Percentiles rank a stretch among this genome's conserved stretches.
phyloP scores from a whole-genome alignment of 2,797 vertebrate genomes.

The Coendou prehensilis region DNA sequence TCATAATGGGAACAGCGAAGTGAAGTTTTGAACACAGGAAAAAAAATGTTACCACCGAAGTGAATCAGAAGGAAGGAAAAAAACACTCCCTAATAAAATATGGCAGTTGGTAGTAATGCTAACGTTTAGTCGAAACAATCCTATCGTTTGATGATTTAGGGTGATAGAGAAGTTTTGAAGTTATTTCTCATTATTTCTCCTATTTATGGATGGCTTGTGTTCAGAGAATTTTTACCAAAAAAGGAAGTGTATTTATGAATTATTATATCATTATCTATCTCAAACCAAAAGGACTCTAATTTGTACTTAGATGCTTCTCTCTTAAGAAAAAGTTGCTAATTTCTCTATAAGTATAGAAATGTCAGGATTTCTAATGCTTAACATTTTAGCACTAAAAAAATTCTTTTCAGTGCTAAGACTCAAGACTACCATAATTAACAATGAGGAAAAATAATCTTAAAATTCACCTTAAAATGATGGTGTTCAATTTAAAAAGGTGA shows the following conservation, averaged over 20 bases:
- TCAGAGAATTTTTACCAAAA: neutral
- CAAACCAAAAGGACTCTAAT: neutral
- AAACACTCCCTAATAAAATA: neutral
- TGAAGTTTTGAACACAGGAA: neutral
- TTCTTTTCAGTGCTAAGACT: neutral
- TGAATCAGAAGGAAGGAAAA: neutral
- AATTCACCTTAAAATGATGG: neutral
- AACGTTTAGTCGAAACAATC: neutral
- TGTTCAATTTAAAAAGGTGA: constrained; percentile 22
- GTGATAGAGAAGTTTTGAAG: neutral
- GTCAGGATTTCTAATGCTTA: neutral
- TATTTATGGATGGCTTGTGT: neutral
- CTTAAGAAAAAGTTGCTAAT: neutral
- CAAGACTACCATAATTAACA: neutral
- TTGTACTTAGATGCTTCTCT: neutral
- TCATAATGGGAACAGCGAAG: neutral
- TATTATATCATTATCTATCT: neutral
- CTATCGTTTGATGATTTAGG: neutral
- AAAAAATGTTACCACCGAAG: neutral
- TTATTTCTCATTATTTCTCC: neutral
- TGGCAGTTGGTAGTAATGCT: neutral
- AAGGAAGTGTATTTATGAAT: neutral
- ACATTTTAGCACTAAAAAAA: neutral
- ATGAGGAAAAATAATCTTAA: constrained; percentile 5
- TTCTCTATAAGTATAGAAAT: neutral